A percentile compares a stretch with the other conserved stretches of the same genome.
Evolutionary conservation across 1,140 invertebrate species (phyloP).

Genomic region (Hypsibius dujardini): DNA sequence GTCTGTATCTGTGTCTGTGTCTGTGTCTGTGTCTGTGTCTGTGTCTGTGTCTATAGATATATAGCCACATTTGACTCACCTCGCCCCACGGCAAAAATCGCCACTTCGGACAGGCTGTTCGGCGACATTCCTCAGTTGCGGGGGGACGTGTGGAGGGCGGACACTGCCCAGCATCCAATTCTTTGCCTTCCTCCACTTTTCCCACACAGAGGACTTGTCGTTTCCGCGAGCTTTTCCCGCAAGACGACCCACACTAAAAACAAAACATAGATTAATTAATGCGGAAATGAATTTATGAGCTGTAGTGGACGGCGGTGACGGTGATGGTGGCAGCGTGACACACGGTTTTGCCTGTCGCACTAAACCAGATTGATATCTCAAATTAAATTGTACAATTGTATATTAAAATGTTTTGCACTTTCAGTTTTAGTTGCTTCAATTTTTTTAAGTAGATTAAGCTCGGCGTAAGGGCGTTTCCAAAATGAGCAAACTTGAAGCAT

Average conservation of each 20-base stretch:
- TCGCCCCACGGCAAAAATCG: constrained; percentile 30
- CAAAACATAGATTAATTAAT: constrained; percentile 12
- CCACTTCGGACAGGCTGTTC: constrained; percentile 27
- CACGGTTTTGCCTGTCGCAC: background rate
- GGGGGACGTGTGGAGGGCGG: constrained; percentile 28
- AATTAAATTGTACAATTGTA: background rate
- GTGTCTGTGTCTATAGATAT: too few species aligned
- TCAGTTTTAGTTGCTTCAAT: background rate
- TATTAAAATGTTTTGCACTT: background rate
- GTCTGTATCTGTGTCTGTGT: too few species aligned
- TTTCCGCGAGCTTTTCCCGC: constrained; percentile 24
- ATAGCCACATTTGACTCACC: constrained; percentile 24
- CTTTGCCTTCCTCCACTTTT: constrained; percentile 25
- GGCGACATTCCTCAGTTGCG: constrained; percentile 24
- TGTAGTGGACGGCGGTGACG: too few species aligned
- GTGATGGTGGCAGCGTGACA: background rate
- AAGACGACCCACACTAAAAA: constrained; percentile 20
- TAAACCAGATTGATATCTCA: background rate
- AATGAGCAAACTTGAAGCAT: constrained; percentile 1
- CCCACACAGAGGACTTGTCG: constrained; percentile 31
- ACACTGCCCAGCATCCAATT: constrained; percentile 27
- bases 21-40: too few species aligned
- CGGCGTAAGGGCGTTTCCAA: background rate
- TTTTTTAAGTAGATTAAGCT: background rate
- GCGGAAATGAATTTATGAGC: too few species aligned